Conservation (phyloP, 2,797 vertebrate genomes). For the Sebastolobus altivelis region DNA sequence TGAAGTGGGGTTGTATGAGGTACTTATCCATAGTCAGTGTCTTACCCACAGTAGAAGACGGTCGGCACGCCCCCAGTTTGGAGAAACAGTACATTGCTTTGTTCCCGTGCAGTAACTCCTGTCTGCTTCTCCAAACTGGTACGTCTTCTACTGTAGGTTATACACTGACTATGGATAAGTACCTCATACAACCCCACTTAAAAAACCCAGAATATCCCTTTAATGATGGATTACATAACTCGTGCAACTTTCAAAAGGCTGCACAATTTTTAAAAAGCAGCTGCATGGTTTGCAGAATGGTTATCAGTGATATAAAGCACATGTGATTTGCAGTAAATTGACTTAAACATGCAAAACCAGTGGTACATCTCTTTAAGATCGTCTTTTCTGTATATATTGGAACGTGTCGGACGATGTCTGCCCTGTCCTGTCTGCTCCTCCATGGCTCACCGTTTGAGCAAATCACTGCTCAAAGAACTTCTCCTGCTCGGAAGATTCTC, state of each 20-base stretch:
- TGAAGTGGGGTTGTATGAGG: too few species aligned
- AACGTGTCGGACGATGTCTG: background rate
- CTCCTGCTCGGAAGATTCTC: slow-evolving; percentile 1
- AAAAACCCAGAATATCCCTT: background rate
- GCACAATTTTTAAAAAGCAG: background rate
- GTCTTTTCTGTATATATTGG: background rate
- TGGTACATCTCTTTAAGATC: background rate
- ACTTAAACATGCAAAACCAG: background rate
- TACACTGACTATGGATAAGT: background rate
- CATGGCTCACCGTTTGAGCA: background rate
- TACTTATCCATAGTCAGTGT: background rate
- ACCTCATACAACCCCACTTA: background rate
- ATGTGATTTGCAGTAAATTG: background rate
- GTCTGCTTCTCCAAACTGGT: too few species aligned
- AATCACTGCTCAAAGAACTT: slow-evolving; percentile 4
- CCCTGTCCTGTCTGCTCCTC: background rate
- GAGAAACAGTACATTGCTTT: background rate
- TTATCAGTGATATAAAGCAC: background rate
- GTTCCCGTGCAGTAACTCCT: background rate
- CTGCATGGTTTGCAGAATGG: background rate
- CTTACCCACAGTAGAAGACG: background rate
- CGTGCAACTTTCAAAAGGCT: background rate
- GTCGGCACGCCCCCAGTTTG: background rate
- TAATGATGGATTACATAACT: background rate
- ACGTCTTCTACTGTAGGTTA: background rate